Base-by-base conservation (phyloP, 2,797 vertebrate genomes). In the Premnoplex brunnescens region DNA sequence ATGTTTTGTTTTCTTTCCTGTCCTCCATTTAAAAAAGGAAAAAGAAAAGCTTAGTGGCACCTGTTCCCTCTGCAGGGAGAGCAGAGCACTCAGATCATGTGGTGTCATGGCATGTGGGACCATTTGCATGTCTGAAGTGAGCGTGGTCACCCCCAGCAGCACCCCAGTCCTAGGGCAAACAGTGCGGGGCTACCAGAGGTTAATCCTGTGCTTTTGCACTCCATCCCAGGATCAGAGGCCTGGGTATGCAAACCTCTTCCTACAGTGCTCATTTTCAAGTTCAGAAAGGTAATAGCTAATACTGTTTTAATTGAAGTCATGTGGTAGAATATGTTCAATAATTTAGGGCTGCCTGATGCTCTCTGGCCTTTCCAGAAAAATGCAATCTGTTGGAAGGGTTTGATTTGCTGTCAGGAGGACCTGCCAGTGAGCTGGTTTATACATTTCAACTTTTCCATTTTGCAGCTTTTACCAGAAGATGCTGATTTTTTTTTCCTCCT, bases 381-480 rank as follows among this genome's bases (percentile, higher is more conserved):
- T 32, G 64, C 26, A 71, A 14, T 79, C n/a, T 78, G 51, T 69
- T 84, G 76, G 55, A 90, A 30, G 12, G n/a, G 20, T 69, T 86
- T 94, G 34, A 28, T n/a, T 87, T 63, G 7, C 74, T 84, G 28
- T 76, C 73, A 63, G 69, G 34, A 94, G 21, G 21, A 82, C 67
- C 32, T 93, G 86, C 77, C 89, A 96, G 11, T 34, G 43, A 76
- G 37, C 86, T 93, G 69, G 9, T 93, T 95, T 73, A 73, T 55
- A 36, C 36, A 66, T 82, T 92, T 93, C 63, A 82, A 3, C n/a
- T 51, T 78, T 95, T 95, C 86, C 37, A 78, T 75, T 94, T 88
- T 93, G 71, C 62, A 63, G 37, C 73, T 92, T 94, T 87, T 93
- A 87, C 69, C 66, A 32, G 56, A 85, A 81, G 43, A 90, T 15